A percentile compares a stretch with the other conserved stretches of the same genome.
Evolutionary conservation across 2,113 vertebrate species (phyloP).

Genomic region (Dromas ardeola): DNA sequence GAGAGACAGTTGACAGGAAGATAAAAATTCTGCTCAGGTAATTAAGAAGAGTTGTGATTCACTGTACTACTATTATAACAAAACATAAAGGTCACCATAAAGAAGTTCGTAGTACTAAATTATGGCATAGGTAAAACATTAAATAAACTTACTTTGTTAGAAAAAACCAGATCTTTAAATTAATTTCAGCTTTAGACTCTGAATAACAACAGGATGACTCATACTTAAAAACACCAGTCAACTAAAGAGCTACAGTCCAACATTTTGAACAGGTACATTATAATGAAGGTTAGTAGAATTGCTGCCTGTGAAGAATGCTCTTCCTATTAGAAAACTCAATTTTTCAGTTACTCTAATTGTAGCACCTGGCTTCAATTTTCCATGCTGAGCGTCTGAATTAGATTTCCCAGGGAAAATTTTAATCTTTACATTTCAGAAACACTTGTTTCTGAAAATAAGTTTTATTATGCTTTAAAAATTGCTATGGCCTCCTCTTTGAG

Average conservation of each 20-base stretch:
- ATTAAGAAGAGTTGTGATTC: neutral
- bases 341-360: neutral
- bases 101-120: neutral
- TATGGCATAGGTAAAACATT: neutral
- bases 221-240: neutral
- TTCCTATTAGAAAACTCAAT: neutral
- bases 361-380: neutral
- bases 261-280: neutral
- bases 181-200: slow-evolving; percentile 13
- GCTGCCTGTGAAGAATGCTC: neutral
- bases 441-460: neutral
- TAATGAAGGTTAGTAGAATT: neutral
- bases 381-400: neutral
- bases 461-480: neutral
- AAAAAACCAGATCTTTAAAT: slow-evolving; percentile 20
- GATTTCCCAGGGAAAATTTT: neutral
- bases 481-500: neutral
- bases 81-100: neutral
- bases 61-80: neutral
- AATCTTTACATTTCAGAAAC: neutral
- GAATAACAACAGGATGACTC: slow-evolving; percentile 1
- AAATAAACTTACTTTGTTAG: slow-evolving; percentile 19
- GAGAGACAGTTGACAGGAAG: neutral
- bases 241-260: neutral
- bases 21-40: neutral